These are phyloP conservation scores for Halictus ligatus DNA, from an alignment of 2,888 invertebrate genomes.

Conservation along the genomic window DNA sequence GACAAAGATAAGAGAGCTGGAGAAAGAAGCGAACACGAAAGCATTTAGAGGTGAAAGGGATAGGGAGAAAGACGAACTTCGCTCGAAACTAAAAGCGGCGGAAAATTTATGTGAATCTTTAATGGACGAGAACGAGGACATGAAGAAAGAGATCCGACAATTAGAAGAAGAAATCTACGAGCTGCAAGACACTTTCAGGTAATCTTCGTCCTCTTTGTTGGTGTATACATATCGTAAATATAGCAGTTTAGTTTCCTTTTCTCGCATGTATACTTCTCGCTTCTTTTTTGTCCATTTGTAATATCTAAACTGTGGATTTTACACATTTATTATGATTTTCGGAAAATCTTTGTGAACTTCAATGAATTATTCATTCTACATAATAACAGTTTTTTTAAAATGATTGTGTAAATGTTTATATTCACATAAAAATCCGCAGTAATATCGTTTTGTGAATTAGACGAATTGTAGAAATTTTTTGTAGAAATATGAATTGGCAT, in stretches of 20 bases:
- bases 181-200: slow-evolving; percentile 97
- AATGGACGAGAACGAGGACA: slow-evolving; percentile 98
- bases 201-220: slow-evolving; percentile 44
- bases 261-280: slow-evolving; percentile 39
- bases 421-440: background rate
- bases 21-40: slow-evolving; percentile 77
- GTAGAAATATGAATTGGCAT: too few species aligned
- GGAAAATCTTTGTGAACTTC: background rate
- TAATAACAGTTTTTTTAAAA: background rate
- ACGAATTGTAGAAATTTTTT: background rate
- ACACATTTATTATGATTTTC: background rate
- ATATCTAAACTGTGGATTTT: background rate
- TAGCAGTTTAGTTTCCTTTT: slow-evolving; percentile 4
- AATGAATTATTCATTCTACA: background rate
- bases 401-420: background rate
- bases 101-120: slow-evolving; percentile 96
- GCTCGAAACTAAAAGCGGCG: slow-evolving; percentile 94
- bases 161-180: slow-evolving; percentile 99
- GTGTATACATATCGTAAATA: slow-evolving; percentile 1
- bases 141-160: slow-evolving; percentile 96
- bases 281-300: slow-evolving; percentile 7
- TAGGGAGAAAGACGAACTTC: slow-evolving; percentile 86
- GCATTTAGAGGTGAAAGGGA: slow-evolving; percentile 77
- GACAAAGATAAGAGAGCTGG: slow-evolving; percentile 80
- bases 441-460: background rate